A percentile compares a stretch with the other conserved stretches of the same genome.
Evolutionary conservation across 2,797 vertebrate genomes (phyloP).

Genomic region (Amblyopsis hoosieri): DNA sequence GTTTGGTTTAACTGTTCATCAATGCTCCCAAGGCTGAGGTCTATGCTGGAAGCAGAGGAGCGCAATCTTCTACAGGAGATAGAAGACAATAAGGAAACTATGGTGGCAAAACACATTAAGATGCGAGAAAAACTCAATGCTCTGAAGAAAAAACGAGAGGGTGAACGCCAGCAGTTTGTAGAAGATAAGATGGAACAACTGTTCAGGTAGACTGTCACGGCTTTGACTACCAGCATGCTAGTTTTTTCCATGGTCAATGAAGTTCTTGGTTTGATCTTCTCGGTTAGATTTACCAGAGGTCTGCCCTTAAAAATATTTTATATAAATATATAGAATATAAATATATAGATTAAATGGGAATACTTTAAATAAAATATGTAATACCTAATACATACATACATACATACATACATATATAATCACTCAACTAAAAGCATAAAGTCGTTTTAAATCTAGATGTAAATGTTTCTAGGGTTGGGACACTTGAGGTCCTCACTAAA

Average conservation of each 20-base stretch:
- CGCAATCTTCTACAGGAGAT: constrained; percentile 77
- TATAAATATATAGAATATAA: too few species aligned
- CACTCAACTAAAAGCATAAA: too few species aligned
- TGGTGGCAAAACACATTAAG: constrained; percentile 68
- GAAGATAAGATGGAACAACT: constrained; percentile 85
- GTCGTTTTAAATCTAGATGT: too few species aligned
- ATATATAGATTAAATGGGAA: too few species aligned
- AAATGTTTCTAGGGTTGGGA: too few species aligned
- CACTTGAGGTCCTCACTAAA: too few species aligned
- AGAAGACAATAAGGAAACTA: constrained; percentile 74
- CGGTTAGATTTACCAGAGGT: background rate
- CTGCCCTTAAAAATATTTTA: too few species aligned
- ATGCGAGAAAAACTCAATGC: constrained; percentile 77
- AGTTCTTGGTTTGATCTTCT: background rate
- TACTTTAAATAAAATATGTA: too few species aligned
- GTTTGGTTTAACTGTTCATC: background rate
- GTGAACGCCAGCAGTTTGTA: constrained; percentile 80
- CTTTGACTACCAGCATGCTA: background rate
- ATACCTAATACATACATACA: too few species aligned
- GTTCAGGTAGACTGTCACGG: constrained; percentile 81
- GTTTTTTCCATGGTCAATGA: background rate
- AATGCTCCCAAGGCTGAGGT: constrained; percentile 76
- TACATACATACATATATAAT: too few species aligned
- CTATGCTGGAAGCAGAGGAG: constrained; percentile 85
- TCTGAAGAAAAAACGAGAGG: constrained; percentile 82